A percentile compares a stretch with the other conserved stretches of the same genome.
These are phyloP conservation scores for Cyprinus carpio DNA, from an alignment of 2,113 vertebrate genomes.

Conservation along the genomic window DNA sequence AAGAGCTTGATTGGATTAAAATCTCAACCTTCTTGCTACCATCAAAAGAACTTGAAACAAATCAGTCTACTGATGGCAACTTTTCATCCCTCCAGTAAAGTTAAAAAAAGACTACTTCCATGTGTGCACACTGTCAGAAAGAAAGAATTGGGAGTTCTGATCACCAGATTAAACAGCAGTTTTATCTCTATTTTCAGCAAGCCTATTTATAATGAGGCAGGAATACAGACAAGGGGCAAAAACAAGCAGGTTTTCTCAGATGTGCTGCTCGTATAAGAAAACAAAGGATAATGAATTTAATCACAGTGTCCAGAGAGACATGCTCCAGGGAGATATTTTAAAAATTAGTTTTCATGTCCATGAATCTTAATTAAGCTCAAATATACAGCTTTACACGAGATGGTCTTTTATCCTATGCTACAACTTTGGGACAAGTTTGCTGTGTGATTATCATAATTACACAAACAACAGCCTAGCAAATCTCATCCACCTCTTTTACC, in stretches of 20 bases:
- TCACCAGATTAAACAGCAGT: slow-evolving; percentile 39
- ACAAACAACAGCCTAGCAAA: slow-evolving; percentile 37
- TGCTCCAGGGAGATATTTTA: slow-evolving; percentile 30
- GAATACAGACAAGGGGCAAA: slow-evolving; percentile 31
- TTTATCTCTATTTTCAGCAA: slow-evolving; percentile 24
- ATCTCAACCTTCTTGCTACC: background rate
- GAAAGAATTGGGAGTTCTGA: slow-evolving; percentile 26
- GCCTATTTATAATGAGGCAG: slow-evolving; percentile 44
- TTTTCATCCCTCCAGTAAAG: background rate
- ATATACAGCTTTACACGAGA: slow-evolving; percentile 29
- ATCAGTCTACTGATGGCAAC: background rate
- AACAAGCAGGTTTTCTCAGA: slow-evolving; percentile 16
- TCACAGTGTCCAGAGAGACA: slow-evolving; percentile 21
- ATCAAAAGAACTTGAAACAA: background rate
- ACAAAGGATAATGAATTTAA: slow-evolving; percentile 38
- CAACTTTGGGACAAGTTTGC: slow-evolving; percentile 24
- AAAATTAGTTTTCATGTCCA: slow-evolving; percentile 36
- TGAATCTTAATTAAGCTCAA: slow-evolving; percentile 35
- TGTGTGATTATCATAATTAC: slow-evolving; percentile 45
- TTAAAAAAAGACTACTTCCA: background rate
- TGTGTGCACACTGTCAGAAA: background rate
- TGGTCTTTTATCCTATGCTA: slow-evolving; percentile 36
- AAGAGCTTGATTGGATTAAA: background rate
- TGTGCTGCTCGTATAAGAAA: slow-evolving; percentile 33
- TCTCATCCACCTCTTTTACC: slow-evolving; percentile 7